phyloP scores from a whole-genome alignment of 1,140 invertebrate species.

The Zaprionus nigranus region DNA sequence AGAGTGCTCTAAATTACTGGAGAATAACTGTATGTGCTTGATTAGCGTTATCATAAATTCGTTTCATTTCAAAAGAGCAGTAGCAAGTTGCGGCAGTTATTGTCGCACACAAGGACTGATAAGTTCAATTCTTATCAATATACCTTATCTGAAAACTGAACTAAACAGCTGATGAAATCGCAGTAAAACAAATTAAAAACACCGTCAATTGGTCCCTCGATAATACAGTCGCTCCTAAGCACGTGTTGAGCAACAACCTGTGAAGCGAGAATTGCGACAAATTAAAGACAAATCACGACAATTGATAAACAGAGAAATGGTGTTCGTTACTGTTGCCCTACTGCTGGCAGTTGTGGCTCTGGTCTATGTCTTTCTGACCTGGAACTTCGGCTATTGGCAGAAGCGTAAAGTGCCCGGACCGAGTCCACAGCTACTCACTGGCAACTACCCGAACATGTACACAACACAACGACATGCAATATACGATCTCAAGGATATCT shows the following conservation, averaged over 20 bases:
- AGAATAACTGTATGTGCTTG: no score
- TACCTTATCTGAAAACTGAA: no score
- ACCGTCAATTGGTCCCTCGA: not conserved
- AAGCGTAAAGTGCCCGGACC: conserved; percentile 71
- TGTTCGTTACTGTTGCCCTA: conserved; percentile 45
- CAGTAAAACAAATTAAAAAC: no score
- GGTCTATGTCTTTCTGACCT: conserved; percentile 73
- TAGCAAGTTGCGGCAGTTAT: no score
- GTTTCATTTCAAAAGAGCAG: no score
- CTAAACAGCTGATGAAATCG: no score
- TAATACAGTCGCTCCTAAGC: not conserved
- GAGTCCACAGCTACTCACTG: conserved; percentile 63
- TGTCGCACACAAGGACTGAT: no score
- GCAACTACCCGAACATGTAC: conserved; percentile 60
- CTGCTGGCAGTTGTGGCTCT: conserved; percentile 25
- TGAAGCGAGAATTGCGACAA: not conserved
- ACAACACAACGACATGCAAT: conserved; percentile 48
- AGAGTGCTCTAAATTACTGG: no score
- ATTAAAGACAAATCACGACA: not conserved
- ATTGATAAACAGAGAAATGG: conserved; percentile 27
- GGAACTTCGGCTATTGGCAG: conserved; percentile 79
- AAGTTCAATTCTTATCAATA: no score
- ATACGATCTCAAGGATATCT: conserved; percentile 64
- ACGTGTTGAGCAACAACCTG: not conserved
- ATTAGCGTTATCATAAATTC: no score